Evolutionary conservation across 2,888 invertebrate genomes (phyloP).

Genomic region (Eupithecia exiguata): DNA sequence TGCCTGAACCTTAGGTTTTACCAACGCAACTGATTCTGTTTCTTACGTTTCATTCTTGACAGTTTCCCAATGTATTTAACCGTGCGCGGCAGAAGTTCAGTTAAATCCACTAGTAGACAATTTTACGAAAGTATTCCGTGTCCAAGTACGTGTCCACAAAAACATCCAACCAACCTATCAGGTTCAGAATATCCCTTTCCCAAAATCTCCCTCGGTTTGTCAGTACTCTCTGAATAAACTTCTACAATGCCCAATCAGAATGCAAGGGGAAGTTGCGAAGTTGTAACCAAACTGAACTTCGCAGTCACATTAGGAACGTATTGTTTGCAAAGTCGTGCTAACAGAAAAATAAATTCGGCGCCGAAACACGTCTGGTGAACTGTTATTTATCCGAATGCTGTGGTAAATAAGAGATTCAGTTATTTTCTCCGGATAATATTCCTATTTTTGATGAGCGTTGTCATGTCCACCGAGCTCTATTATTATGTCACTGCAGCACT

Average conservation of each 20-base stretch:
- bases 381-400: neutral
- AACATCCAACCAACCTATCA: neutral
- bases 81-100: no score
- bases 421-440: neutral
- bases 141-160: neutral
- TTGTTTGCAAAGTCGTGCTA: conserved; percentile 21
- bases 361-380: conserved; percentile 3
- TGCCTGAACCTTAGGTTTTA: no score
- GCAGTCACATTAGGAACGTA: conserved; percentile 19
- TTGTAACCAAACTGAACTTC: conserved; percentile 10
- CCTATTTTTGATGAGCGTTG: neutral
- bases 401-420: neutral
- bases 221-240: neutral
- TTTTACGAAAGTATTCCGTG: neutral
- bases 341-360: conserved; percentile 21
- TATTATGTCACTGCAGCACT: no score
- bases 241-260: conserved; percentile 28
- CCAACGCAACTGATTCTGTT: no score
- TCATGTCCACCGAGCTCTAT: neutral
- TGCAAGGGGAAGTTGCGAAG: conserved; percentile 23
- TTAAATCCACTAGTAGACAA: neutral
- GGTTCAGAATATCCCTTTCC: neutral
- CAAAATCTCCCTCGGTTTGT: neutral
- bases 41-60: no score
- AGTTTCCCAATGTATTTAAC: no score